Evolutionary conservation across 2,888 invertebrate genomes (phyloP).

Genomic region (Sylvicola fuscatus): DNA sequence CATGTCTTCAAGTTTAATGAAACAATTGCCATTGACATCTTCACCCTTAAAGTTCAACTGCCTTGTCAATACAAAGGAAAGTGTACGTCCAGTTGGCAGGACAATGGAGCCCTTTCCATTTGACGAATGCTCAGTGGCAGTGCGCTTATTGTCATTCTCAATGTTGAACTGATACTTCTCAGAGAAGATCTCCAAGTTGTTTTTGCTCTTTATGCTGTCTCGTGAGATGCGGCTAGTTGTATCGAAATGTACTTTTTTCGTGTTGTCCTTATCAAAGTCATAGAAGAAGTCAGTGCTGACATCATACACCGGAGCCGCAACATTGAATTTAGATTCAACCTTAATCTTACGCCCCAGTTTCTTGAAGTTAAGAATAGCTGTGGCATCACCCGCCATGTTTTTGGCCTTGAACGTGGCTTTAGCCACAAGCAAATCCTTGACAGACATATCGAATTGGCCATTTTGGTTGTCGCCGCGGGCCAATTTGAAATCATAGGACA

Average conservation of each 20-base stretch:
- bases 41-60: constrained; percentile 27
- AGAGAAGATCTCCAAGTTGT: constrained; percentile 27
- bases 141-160: constrained; percentile 10
- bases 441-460: constrained; percentile 29
- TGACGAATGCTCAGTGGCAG: no score
- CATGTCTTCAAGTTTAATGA: constrained; percentile 27
- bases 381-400: constrained; percentile 32
- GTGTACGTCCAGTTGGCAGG: constrained; percentile 22
- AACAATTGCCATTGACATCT: constrained; percentile 25
- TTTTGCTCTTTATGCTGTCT: constrained; percentile 39
- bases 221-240: constrained; percentile 30
- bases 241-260: constrained; percentile 40
- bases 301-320: constrained; percentile 37
- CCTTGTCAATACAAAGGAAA: constrained; percentile 18
- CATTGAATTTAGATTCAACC: constrained; percentile 36
- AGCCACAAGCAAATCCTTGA: constrained; percentile 38
- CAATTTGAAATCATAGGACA: constrained; percentile 14
- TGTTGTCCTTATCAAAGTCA: constrained; percentile 47
- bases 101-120: constrained; percentile 13
- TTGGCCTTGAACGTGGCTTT: constrained; percentile 35
- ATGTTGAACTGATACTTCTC: constrained; percentile 25
- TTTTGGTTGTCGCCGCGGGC: constrained; percentile 24
- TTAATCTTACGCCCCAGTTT: constrained; percentile 38
- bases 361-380: constrained; percentile 15
- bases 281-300: constrained; percentile 40